Evolutionary conservation across 1,140 invertebrate species (phyloP).

Genomic region (Brevipalpus yothersi): DNA sequence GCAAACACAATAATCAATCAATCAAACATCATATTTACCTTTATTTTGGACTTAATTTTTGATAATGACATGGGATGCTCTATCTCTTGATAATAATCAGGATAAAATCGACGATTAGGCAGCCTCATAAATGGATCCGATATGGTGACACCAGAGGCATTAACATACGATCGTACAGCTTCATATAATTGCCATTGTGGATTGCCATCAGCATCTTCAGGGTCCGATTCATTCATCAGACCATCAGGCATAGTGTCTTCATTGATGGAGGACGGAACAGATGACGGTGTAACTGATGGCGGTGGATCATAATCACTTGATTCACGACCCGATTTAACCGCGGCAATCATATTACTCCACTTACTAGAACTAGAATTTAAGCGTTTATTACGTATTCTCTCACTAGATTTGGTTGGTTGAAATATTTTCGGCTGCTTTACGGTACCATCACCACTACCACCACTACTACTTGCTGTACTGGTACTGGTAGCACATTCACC

Average conservation of each 20-base stretch:
- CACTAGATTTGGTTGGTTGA: slow-evolving; percentile 22
- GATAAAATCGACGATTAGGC: slow-evolving; percentile 54
- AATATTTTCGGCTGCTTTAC: slow-evolving; percentile 19
- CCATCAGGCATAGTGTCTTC: too few species aligned
- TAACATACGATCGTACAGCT: slow-evolving; percentile 40
- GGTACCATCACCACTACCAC: too few species aligned
- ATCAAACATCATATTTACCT: slow-evolving; percentile 25
- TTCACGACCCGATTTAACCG: slow-evolving; percentile 30
- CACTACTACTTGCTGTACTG: too few species aligned
- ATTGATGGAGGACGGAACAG: too few species aligned
- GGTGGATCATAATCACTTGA: not conserved
- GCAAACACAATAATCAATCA: not conserved
- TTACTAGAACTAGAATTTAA: slow-evolving; percentile 19
- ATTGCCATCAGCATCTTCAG: slow-evolving; percentile 27
- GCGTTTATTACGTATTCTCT: slow-evolving; percentile 24
- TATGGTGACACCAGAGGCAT: slow-evolving; percentile 37
- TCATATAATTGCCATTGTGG: slow-evolving; percentile 56
- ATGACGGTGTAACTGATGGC: too few species aligned
- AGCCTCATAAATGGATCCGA: slow-evolving; percentile 77
- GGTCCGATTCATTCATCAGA: slow-evolving; percentile 9
- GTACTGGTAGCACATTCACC: not conserved
- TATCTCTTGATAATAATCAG: slow-evolving; percentile 94
- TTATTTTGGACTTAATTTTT: slow-evolving; percentile 73
- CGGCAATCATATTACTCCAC: slow-evolving; percentile 30
- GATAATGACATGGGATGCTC: slow-evolving; percentile 79